phyloP scores from a whole-genome alignment of 2,113 vertebrate genomes.

The Halichoeres trimaculatus region DNA sequence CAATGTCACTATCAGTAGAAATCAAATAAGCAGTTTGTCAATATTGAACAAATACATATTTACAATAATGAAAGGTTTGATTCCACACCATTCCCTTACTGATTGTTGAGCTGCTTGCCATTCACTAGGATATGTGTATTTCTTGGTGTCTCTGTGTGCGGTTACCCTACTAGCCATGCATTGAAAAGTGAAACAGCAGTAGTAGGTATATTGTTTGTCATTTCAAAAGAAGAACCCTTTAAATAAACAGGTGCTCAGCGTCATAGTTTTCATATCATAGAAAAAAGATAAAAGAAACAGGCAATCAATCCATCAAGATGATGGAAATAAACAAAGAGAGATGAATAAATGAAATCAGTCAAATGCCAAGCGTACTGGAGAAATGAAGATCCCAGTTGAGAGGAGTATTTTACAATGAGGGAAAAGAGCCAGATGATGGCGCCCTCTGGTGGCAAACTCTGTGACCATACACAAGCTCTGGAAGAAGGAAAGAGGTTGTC shows the following conservation, averaged over 20 bases:
- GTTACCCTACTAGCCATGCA: conserved; percentile 84
- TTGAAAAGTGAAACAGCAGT: conserved; percentile 78
- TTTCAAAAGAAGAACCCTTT: conserved; percentile 75
- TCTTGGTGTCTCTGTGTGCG: conserved; percentile 76
- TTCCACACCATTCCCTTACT: conserved; percentile 56
- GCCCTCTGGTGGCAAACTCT: conserved; percentile 73
- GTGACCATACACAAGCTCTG: conserved; percentile 73
- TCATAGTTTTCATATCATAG: conserved; percentile 77
- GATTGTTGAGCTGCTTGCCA: conserved; percentile 71
- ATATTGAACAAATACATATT: conserved; percentile 81
- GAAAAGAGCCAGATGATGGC: conserved; percentile 63
- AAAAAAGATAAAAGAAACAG: conserved; percentile 81
- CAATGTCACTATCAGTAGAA: conserved; percentile 77
- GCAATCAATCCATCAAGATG: conserved; percentile 71
- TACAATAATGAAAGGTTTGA: conserved; percentile 73
- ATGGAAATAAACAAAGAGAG: conserved; percentile 67
- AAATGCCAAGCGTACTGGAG: conserved; percentile 70
- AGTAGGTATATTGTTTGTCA: conserved; percentile 74
- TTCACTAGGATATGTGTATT: conserved; percentile 73
- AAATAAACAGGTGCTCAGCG: conserved; percentile 75
- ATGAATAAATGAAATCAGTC: conserved; percentile 65
- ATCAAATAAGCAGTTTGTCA: conserved; percentile 74
- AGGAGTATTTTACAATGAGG: conserved; percentile 70
- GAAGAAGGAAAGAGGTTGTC: conserved; percentile 54
- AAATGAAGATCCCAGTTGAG: conserved; percentile 71